Evolutionary conservation across 2,797 vertebrate genomes (phyloP).

Genomic region (Lepus oiostolus): DNA sequence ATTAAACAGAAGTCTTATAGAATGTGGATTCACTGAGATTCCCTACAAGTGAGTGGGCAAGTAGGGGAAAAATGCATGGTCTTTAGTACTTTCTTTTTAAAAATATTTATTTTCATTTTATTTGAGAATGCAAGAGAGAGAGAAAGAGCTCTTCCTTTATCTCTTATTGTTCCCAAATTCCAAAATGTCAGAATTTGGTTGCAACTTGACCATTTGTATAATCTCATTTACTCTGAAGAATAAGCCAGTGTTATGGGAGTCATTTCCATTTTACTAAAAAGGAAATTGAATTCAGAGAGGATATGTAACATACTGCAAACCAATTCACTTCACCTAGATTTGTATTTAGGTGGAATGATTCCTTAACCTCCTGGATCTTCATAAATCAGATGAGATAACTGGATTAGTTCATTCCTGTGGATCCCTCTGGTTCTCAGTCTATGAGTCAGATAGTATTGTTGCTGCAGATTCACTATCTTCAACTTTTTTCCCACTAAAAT

Average conservation of each 20-base stretch:
- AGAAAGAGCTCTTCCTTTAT: background rate
- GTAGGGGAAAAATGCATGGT: background rate
- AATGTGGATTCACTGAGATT: background rate
- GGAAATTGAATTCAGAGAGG: conserved; percentile 5
- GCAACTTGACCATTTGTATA: background rate
- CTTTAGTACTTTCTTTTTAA: background rate
- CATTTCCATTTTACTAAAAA: background rate
- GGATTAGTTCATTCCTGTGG: background rate
- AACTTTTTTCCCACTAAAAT: background rate
- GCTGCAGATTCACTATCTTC: background rate
- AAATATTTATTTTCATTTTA: too few relatives aligned
- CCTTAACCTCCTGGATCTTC: background rate
- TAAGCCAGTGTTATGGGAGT: background rate
- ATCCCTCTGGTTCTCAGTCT: background rate
- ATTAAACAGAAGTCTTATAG: background rate
- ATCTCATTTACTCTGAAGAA: conserved; percentile 21
- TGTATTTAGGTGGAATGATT: conserved; percentile 27
- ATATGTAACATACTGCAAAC: background rate
- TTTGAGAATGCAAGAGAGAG: too few relatives aligned
- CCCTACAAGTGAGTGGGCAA: background rate
- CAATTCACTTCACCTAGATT: conserved; percentile 15
- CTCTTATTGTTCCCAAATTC: background rate
- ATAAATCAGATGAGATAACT: background rate
- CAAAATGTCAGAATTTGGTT: background rate
- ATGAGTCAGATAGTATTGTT: background rate